Evolutionary conservation across 2,797 vertebrate genomes (phyloP).

Genomic region (Lutjanus argentimaculatus): DNA sequence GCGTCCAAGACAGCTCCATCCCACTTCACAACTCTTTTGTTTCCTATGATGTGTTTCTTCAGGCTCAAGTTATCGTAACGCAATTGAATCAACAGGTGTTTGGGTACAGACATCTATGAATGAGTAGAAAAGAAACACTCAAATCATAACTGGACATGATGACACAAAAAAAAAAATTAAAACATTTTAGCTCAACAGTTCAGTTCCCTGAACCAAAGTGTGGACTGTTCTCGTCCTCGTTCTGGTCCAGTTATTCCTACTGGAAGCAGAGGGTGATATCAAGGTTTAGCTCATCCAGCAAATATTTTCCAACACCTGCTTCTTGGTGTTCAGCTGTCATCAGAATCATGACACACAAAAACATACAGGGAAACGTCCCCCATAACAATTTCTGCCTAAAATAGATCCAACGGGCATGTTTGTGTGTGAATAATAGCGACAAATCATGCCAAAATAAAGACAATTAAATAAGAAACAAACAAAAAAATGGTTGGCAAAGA

Average conservation of each 20-base stretch:
- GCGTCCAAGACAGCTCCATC: slow-evolving; percentile 13
- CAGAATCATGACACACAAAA: slow-evolving; percentile 68
- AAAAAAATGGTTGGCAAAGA: slow-evolving; percentile 76
- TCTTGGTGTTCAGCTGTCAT: slow-evolving; percentile 72
- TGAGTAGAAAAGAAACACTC: slow-evolving; percentile 55
- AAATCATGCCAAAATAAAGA: slow-evolving; percentile 78
- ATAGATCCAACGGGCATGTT: slow-evolving; percentile 77
- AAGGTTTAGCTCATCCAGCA: slow-evolving; percentile 72
- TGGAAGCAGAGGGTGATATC: slow-evolving; percentile 63
- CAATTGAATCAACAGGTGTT: slow-evolving; percentile 35
- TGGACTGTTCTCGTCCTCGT: slow-evolving; percentile 40
- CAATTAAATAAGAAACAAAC: slow-evolving; percentile 81
- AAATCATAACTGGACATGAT: slow-evolving; percentile 55
- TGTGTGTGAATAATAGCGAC: slow-evolving; percentile 75
- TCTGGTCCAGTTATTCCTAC: slow-evolving; percentile 62
- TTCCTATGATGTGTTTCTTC: slow-evolving; percentile 69
- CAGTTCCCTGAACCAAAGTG: slow-evolving; percentile 56
- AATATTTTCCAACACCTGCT: slow-evolving; percentile 67
- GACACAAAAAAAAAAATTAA: slow-evolving; percentile 56
- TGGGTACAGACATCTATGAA: slow-evolving; percentile 55
- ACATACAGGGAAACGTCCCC: slow-evolving; percentile 61
- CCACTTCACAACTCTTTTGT: slow-evolving; percentile 54
- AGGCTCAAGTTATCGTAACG: slow-evolving; percentile 55
- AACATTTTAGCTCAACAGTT: slow-evolving; percentile 40
- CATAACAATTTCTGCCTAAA: slow-evolving; percentile 63